These are phyloP conservation scores for Plumapathes pennacea DNA, from an alignment of 92 coral and sea anemone genomes.

Conservation along the genomic window DNA sequence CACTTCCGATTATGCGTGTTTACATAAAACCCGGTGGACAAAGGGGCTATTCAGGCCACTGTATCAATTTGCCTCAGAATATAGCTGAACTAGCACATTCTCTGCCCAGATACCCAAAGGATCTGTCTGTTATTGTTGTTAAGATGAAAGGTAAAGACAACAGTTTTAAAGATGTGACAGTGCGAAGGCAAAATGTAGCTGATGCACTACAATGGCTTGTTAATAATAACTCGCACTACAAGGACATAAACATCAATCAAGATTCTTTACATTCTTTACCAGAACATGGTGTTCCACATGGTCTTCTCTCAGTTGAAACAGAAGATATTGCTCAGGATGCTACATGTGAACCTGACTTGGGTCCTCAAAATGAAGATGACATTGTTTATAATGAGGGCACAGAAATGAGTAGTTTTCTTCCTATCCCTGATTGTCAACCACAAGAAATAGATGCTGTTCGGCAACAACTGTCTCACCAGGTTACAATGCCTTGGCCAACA, in stretches of 20 bases:
- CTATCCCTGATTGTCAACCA: conserved; percentile 20
- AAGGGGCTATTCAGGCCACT: conserved; percentile 56
- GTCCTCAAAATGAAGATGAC: conserved; percentile 32
- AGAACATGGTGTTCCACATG: conserved; percentile 52
- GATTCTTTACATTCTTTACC: conserved; percentile 52
- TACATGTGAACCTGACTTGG: conserved; percentile 14
- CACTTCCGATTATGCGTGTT: conserved; percentile 62
- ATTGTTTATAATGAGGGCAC: conserved; percentile 24
- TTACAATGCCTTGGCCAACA: conserved; percentile 45
- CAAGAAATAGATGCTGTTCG: conserved; percentile 53
- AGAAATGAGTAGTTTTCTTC: conserved; percentile 48
- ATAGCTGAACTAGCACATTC: conserved; percentile 57
- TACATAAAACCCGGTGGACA: conserved; percentile 73
- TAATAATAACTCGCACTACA: conserved; percentile 58
- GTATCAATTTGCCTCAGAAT: conserved; percentile 65
- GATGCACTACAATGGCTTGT: conserved; percentile 63
- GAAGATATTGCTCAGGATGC: conserved; percentile 8
- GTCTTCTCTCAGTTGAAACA: conserved; percentile 48
- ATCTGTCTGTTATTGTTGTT: conserved; percentile 66
- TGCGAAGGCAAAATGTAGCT: conserved; percentile 51
- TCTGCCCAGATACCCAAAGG: conserved; percentile 67
- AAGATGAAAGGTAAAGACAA: conserved; percentile 58
- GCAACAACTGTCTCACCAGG: conserved; percentile 28
- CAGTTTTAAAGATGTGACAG: conserved; percentile 62
- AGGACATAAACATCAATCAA: conserved; percentile 29